These are phyloP conservation scores for Crenuchus spilurus DNA, from an alignment of 2,797 vertebrate species.

Conservation along the genomic window DNA sequence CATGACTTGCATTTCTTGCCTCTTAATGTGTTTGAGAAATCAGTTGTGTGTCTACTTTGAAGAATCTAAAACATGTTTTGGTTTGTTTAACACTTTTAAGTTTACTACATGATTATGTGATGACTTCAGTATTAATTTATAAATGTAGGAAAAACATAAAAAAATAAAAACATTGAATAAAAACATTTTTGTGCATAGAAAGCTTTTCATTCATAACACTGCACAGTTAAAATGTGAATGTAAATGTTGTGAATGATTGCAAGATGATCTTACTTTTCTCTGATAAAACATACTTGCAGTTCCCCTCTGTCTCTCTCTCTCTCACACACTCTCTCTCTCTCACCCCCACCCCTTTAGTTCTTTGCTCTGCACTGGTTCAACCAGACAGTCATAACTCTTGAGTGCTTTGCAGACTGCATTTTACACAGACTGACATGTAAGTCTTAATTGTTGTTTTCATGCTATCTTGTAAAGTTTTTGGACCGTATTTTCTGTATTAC, in stretches of 20 bases:
- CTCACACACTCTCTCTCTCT: not conserved
- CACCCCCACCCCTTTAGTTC: not conserved
- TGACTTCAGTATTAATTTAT: no score
- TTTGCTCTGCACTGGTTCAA: not conserved
- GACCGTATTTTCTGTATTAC: no score
- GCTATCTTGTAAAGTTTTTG: not conserved
- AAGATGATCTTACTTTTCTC: constrained; percentile 49
- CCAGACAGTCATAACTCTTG: not conserved
- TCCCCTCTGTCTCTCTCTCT: constrained; percentile 30
- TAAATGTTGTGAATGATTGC: constrained; percentile 40
- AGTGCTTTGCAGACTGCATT: not conserved
- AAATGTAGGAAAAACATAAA: no score
- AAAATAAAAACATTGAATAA: no score
- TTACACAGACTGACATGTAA: constrained; percentile 16
- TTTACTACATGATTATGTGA: no score
- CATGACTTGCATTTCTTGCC: no score
- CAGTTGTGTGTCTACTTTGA: no score
- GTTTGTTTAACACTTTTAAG: no score
- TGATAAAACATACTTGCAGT: constrained; percentile 1
- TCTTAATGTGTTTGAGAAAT: no score
- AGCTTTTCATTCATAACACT: no score
- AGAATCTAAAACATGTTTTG: no score
- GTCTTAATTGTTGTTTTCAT: not conserved
- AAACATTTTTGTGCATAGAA: no score
- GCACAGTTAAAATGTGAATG: not conserved